phyloP scores from a whole-genome alignment of 2,888 invertebrate species.

The Ypsolopha sequella region DNA sequence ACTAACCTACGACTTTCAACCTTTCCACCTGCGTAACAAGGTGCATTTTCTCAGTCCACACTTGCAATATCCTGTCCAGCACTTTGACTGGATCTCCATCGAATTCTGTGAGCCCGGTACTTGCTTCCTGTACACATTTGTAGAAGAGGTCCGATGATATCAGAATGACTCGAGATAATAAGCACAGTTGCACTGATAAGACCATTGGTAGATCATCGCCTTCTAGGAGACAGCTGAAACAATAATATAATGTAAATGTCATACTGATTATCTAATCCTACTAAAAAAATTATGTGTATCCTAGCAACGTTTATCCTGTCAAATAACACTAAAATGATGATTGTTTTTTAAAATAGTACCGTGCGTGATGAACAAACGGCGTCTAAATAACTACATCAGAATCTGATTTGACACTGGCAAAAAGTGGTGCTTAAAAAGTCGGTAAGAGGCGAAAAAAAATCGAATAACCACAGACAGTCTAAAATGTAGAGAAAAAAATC shows the following conservation, averaged over 20 bases:
- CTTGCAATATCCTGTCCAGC: slow-evolving; percentile 77
- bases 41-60: slow-evolving; percentile 86
- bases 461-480: no score
- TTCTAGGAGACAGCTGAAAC: slow-evolving; percentile 73
- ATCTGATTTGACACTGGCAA: no score
- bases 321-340: no score
- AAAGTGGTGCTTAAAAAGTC: no score
- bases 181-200: slow-evolving; percentile 81
- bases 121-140: slow-evolving; percentile 61
- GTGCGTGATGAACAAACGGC: no score
- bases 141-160: slow-evolving; percentile 77
- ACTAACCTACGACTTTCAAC: slow-evolving; percentile 83
- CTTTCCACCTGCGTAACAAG: slow-evolving; percentile 83
- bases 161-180: slow-evolving; percentile 83
- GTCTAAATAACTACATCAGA: no score
- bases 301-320: no score
- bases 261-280: no score
- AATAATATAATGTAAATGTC: not conserved
- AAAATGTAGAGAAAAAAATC: no score
- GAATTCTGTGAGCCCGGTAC: slow-evolving; percentile 46
- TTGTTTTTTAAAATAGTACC: no score
- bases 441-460: no score
- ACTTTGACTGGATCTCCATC: slow-evolving; percentile 74
- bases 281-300: no score
- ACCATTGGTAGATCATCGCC: slow-evolving; percentile 80